A percentile compares a stretch with the other conserved stretches of the same genome.
Evolutionary conservation across 64 coral and sea anemone species (phyloP).

Genomic region (Dendrophyllia cribrosa): DNA sequence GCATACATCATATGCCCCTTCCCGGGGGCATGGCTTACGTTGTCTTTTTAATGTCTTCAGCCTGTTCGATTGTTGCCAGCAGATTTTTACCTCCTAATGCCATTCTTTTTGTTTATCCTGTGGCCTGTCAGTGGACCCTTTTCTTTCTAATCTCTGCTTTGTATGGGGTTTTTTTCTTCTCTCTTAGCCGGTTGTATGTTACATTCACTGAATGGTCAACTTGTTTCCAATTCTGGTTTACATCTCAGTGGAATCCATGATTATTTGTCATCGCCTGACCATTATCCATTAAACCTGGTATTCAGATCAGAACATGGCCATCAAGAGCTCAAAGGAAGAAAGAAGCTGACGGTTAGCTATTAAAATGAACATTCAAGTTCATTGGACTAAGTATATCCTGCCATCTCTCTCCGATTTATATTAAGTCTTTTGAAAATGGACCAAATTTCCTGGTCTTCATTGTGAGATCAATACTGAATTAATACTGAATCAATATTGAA

Average conservation of each 20-base stretch:
- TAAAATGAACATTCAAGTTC: background rate
- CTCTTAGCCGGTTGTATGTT: slow-evolving; percentile 65
- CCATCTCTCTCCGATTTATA: background rate
- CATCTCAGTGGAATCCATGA: slow-evolving; percentile 21
- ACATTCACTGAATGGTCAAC: slow-evolving; percentile 73
- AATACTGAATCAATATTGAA: too few relatives aligned
- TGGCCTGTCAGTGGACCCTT: too few relatives aligned
- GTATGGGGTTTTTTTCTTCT: slow-evolving; percentile 6
- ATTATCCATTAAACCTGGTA: slow-evolving; percentile 57
- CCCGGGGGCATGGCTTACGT: too few relatives aligned
- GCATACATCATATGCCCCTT: too few relatives aligned
- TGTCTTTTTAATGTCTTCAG: too few relatives aligned
- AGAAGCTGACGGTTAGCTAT: slow-evolving; percentile 48
- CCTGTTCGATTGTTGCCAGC: too few relatives aligned
- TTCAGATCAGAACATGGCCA: slow-evolving; percentile 53
- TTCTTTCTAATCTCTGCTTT: background rate
- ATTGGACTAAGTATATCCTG: background rate
- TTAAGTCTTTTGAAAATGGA: too few relatives aligned
- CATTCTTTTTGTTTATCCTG: too few relatives aligned
- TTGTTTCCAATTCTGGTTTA: slow-evolving; percentile 3
- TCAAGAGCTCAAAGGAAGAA: slow-evolving; percentile 3
- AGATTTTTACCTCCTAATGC: too few relatives aligned
- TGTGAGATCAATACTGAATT: too few relatives aligned
- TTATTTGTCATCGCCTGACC: slow-evolving; percentile 10
- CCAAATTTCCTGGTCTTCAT: too few relatives aligned